Percentiles rank a stretch among this genome's conserved stretches.
phyloP scores from a whole-genome alignment of 2,888 invertebrate genomes.

The Cylindroiulus punctatus region DNA sequence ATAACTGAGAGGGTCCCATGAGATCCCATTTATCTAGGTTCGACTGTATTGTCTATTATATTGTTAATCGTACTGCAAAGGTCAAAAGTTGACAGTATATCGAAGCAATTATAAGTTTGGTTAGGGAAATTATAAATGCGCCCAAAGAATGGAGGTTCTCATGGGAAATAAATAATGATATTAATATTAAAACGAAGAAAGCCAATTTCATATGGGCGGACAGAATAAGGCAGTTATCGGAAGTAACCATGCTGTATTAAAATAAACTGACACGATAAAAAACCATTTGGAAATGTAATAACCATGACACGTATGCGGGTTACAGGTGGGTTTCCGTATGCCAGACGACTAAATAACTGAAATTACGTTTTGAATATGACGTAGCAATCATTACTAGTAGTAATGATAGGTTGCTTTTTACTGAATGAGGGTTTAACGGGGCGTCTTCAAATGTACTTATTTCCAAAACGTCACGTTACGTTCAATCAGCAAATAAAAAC shows the following conservation, averaged over 20 bases:
- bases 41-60: no score
- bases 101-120: no score
- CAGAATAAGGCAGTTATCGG: not conserved
- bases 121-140: no score
- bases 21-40: no score
- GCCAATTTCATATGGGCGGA: not conserved
- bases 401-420: not conserved
- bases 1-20: no score
- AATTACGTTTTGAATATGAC: not conserved
- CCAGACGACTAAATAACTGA: not conserved
- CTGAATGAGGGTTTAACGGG: not conserved
- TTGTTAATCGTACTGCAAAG: no score
- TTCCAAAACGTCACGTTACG: not conserved
- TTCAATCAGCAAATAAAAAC: not conserved
- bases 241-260: not conserved
- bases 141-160: no score
- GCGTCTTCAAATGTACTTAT: not conserved
- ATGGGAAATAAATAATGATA: not conserved
- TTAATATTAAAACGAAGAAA: not conserved
- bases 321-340: not conserved
- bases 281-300: slow-evolving; percentile 28
- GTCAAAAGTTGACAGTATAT: no score
- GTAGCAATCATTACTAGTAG: not conserved
- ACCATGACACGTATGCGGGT: not conserved
- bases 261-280: slow-evolving; percentile 33